phyloP scores from a whole-genome alignment of 2,797 vertebrate genomes.

The Pseudochirops cupreus region DNA sequence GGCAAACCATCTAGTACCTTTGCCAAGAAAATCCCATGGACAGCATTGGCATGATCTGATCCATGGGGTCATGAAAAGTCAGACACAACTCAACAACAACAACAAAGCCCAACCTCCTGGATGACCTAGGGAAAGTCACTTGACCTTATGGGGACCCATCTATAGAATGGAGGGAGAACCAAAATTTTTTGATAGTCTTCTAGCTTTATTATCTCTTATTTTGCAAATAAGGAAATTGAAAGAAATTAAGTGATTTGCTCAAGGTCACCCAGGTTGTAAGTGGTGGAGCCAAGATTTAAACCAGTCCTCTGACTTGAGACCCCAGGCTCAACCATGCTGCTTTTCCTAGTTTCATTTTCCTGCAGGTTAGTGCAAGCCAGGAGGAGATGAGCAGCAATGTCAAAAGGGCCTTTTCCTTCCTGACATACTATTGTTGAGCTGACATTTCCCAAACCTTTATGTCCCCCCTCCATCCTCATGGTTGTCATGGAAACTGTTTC shows the following conservation, averaged over 20 bases:
- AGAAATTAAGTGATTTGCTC: not conserved
- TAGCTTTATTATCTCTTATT: not conserved
- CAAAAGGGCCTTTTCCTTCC: slow-evolving; percentile 35
- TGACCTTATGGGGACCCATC: not conserved
- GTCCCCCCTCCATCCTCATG: slow-evolving; percentile 70
- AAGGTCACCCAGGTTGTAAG: not conserved
- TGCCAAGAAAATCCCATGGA: not conserved
- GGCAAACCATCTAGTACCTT: not conserved
- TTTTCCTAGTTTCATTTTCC: not conserved
- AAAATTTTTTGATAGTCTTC: not conserved
- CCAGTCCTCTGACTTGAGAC: not conserved
- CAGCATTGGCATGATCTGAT: not conserved
- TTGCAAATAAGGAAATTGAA: not conserved
- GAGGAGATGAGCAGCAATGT: slow-evolving; percentile 30
- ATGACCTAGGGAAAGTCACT: not conserved
- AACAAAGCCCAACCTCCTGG: not conserved
- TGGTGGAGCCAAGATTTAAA: not conserved
- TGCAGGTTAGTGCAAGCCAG: slow-evolving; percentile 1
- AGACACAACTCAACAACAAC: not conserved
- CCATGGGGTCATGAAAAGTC: not conserved
- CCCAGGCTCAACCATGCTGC: not conserved
- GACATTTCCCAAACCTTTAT: slow-evolving; percentile 76
- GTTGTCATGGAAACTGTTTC: slow-evolving; percentile 88
- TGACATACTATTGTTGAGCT: slow-evolving; percentile 46
- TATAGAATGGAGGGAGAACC: not conserved